Evolutionary conservation across 23 tunicate species (phyloP).

Genomic region (Corella eumyota): DNA sequence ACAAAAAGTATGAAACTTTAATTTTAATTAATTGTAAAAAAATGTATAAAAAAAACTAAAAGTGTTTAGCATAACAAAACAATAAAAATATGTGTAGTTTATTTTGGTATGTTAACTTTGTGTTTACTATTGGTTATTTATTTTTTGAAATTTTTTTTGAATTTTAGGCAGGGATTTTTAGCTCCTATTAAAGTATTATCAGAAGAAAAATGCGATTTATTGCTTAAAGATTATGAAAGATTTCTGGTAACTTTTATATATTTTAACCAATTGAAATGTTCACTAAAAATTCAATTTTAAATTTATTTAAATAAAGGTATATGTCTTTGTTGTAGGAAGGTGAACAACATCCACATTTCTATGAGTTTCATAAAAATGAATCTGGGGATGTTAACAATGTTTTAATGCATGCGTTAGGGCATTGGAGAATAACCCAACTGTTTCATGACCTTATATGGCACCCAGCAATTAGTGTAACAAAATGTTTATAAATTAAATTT

Average conservation of each 20-base stretch:
- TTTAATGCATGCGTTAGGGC: conserved; percentile 75
- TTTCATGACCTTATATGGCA: conserved; percentile 66
- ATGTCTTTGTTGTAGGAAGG: conserved; percentile 13
- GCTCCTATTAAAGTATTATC: conserved; percentile 38
- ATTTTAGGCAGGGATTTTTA: conserved; percentile 49
- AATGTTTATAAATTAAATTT: background rate
- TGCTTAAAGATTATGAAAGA: conserved; percentile 47
- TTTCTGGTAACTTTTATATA: conserved; percentile 38
- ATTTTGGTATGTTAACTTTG: too few relatives aligned
- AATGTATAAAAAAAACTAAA: too few relatives aligned
- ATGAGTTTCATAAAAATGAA: conserved; percentile 74
- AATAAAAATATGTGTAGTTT: too few relatives aligned
- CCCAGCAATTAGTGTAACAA: conserved; percentile 50
- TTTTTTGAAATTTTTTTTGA: too few relatives aligned
- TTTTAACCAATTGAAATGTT: too few relatives aligned
- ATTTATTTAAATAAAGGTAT: background rate
- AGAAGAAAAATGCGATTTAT: conserved; percentile 38
- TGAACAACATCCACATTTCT: conserved; percentile 31
- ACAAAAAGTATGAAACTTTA: conserved; percentile 23
- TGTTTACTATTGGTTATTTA: too few relatives aligned
- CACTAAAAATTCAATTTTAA: background rate
- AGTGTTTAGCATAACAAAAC: too few relatives aligned
- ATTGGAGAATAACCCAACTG: conserved; percentile 52
- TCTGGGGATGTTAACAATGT: conserved; percentile 55
- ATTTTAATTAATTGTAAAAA: too few relatives aligned